Evolutionary conservation across 2,113 vertebrate genomes (phyloP).

Genomic region (Dunckerocampus dactyliophorus): DNA sequence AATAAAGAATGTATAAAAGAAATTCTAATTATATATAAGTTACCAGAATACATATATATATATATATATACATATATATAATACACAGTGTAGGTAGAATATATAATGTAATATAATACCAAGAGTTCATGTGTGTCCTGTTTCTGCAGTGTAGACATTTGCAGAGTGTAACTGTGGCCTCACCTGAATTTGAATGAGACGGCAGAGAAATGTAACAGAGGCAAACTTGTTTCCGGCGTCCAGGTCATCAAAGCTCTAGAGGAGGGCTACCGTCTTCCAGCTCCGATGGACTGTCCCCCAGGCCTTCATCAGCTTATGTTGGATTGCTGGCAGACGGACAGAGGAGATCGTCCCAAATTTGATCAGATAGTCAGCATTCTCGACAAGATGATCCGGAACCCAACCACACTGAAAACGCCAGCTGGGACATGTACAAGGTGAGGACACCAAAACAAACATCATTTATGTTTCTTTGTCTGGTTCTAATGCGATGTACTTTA

Average conservation of each 20-base stretch:
- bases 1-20: too few species aligned
- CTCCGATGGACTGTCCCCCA: constrained; percentile 97
- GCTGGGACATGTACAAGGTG: constrained; percentile 94
- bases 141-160: too few species aligned
- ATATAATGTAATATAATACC: too few species aligned
- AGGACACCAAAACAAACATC: constrained; percentile 31
- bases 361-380: constrained; percentile 97
- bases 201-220: neutral
- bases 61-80: too few species aligned
- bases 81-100: too few species aligned
- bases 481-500: too few species aligned
- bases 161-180: neutral
- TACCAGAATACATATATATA: too few species aligned
- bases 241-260: constrained; percentile 99
- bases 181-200: too few species aligned
- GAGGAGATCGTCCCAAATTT: constrained; percentile 96
- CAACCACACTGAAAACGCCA: constrained; percentile 94
- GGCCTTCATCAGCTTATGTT: constrained; percentile 97
- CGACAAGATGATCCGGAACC: constrained; percentile 99
- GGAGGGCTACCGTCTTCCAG: constrained; percentile 96
- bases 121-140: too few species aligned
- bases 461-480: neutral
- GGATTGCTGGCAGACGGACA: constrained; percentile 98
- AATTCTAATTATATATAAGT: too few species aligned
- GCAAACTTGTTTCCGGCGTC: constrained; percentile 21